Evolutionary conservation across 2,888 invertebrate species (phyloP), one percentile per base, ranked within the genome.

Genomic region (Athalia cordata): DNA sequence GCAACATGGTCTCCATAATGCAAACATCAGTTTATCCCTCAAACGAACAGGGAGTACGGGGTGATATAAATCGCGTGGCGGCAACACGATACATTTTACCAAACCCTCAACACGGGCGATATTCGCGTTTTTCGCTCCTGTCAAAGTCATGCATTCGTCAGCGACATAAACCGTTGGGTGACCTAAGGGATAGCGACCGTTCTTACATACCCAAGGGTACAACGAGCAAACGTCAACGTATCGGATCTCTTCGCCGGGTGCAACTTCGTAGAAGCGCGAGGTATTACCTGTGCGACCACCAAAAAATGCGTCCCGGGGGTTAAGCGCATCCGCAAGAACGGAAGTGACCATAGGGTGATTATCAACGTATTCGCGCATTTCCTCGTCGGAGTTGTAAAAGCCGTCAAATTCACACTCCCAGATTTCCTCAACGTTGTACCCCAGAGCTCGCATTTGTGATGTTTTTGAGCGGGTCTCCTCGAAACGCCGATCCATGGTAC

Each of bases 1-100:
- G 50, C 82, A 85, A 80, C 89, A 89, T 0, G 81, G 82, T 8
- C 83, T 80, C 82, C 89, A 90, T 4, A 90, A 79, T 1, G 84
- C 80, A 82, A 89, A 90, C 80, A 87, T 83, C n/a, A 89, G 78
- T 78, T 86, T 85, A 0, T 81, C 81, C 70, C 85, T 82, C 62
- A 84, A 82, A 77, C 82, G 81, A 3, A 80, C 76, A 0, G 88
- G 88, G 9, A 89, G 78, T 0, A 88, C 85, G 4, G 87, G 87
- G 49, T 85, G 84, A 75, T 83, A 88, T 45, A 81, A 81, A 76
- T 83, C 75, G 70, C 70, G 68, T 0, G 85, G 85, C 6, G 84
- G 83, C 47, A 86, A 67, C 43, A 86, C 79, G 6, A 77, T 78
- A 59, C 83, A 85, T 77, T 81, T 83, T 0, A 86, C 76, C 1